Evolutionary conservation across 2,797 vertebrate species (phyloP), one percentile per base, ranked within the genome.

Genomic region (Rhinogobio ventralis): DNA sequence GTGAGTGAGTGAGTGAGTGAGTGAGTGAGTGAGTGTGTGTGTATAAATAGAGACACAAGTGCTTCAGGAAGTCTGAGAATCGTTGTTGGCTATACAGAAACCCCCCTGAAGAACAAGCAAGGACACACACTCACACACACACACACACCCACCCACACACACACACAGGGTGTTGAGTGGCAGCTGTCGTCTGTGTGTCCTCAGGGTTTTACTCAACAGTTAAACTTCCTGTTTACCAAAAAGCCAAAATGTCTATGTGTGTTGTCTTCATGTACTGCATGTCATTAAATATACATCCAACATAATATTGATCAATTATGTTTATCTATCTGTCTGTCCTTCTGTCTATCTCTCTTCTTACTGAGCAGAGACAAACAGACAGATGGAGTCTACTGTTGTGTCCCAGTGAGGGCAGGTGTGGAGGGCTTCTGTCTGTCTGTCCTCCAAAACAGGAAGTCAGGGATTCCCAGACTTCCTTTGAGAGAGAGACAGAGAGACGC

Each of bases 191-290:
- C 73, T 84, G 79, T 74, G 84, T 86, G 76, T 73, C 74, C 79
- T 75, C 15, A 79, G 14, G 55, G 57, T 75, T 88, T 81, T 75
- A 66, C 72, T 84, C 49, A 84, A 86, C 82, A 85, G 69, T 79
- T 79, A 68, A 88, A 82, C 62, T 85, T 88, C 85, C 87, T 88
- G 87, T 86, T 86, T 86, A 85, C 82, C 73, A 82, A 84, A 82
- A 68, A 42, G 55, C 78, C 25, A 28, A 49, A 20, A 62, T 60
- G 17, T 84, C 49, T 81, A 45, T 64, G 62, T 64, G 62, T 71
- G 78, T 81, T 39, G 33, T 39, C 20, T 20, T 67, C 33, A 33
- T 67, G 17, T 36, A 36, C 6, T 33, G 9, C 19, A 10, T 55
- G 9, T 55, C 7, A 8, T 55, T 23, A 23, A 55, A 55, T 23